A percentile compares a stretch with the other conserved stretches of the same genome.
These are phyloP conservation scores for Vollenhovia emeryi DNA, from an alignment of 1,140 invertebrate species.

Conservation along the genomic window DNA sequence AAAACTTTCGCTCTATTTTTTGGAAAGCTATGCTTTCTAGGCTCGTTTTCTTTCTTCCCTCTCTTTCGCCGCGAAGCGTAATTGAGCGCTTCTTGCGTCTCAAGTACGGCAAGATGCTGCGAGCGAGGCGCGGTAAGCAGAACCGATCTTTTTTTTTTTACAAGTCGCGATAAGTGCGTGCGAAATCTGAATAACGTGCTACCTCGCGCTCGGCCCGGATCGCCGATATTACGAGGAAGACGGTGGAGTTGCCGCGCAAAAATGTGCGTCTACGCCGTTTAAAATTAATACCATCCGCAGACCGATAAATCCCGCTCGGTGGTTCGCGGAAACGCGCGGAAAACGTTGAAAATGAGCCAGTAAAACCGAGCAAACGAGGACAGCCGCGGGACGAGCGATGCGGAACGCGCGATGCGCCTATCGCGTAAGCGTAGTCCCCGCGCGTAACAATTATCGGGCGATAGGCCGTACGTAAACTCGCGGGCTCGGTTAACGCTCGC, in stretches of 20 bases:
- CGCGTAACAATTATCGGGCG: constrained; percentile 65
- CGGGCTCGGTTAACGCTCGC: constrained; percentile 5
- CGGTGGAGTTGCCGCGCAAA: constrained; percentile 20
- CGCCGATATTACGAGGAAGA: background rate
- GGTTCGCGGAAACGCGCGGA: constrained; percentile 63
- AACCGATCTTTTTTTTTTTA: constrained; percentile 24
- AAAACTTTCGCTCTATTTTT: constrained; percentile 1
- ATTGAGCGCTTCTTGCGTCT: background rate
- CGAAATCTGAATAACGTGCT: constrained; percentile 5
- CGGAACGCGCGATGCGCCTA: constrained; percentile 68
- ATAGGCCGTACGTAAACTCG: constrained; percentile 27
- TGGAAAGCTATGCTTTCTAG: background rate
- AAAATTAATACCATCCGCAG: constrained; percentile 61
- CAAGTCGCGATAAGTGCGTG: constrained; percentile 22
- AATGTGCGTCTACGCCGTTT: constrained; percentile 51
- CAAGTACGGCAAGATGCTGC: background rate
- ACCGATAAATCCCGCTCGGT: constrained; percentile 66
- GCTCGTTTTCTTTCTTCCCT: background rate
- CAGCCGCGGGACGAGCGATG: constrained; percentile 65
- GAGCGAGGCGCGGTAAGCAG: background rate
- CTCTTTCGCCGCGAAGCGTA: background rate
- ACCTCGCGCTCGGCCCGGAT: background rate
- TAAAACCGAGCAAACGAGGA: constrained; percentile 67
- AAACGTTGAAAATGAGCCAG: constrained; percentile 72
- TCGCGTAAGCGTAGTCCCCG: constrained; percentile 58